A percentile compares a stretch with the other conserved stretches of the same genome.
These are phyloP conservation scores for Drosophila austrosaltans DNA, from an alignment of 2,888 invertebrate species.

Conservation along the genomic window DNA sequence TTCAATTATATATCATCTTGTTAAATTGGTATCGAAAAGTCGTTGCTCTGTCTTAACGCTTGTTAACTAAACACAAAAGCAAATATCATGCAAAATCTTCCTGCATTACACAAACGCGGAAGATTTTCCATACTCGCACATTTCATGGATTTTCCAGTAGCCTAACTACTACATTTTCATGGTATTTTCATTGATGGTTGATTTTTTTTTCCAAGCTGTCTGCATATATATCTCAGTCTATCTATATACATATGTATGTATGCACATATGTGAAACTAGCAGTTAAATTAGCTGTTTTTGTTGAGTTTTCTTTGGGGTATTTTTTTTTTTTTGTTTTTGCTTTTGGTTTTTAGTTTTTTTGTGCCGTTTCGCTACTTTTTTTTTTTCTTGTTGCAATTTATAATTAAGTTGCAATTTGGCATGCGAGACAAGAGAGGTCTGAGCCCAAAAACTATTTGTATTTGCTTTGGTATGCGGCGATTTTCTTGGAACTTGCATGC, in stretches of 20 bases:
- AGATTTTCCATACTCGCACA: slow-evolving; percentile 71
- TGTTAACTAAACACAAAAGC: slow-evolving; percentile 41
- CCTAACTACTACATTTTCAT: slow-evolving; percentile 62
- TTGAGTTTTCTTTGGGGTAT: slow-evolving; percentile 22
- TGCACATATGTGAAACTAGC: slow-evolving; percentile 64
- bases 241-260: slow-evolving; percentile 24
- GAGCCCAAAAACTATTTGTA: slow-evolving; percentile 67
- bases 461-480: slow-evolving; percentile 47
- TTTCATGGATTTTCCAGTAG: slow-evolving; percentile 69
- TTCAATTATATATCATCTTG: not conserved
- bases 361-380: not conserved
- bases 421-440: slow-evolving; percentile 66
- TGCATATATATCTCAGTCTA: slow-evolving; percentile 6
- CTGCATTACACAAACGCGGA: slow-evolving; percentile 80
- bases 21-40: not conserved
- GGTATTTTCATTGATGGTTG: slow-evolving; percentile 66
- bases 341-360: slow-evolving; percentile 34
- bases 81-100: slow-evolving; percentile 73
- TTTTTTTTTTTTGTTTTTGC: slow-evolving; percentile 31
- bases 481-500: slow-evolving; percentile 79
- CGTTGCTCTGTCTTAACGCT: not conserved
- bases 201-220: slow-evolving; percentile 32
- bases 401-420: slow-evolving; percentile 79
- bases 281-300: slow-evolving; percentile 69
- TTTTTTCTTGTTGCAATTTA: slow-evolving; percentile 64